Conservation (phyloP, 2,113 vertebrate genomes). For the Cranoglanis bouderius region DNA sequence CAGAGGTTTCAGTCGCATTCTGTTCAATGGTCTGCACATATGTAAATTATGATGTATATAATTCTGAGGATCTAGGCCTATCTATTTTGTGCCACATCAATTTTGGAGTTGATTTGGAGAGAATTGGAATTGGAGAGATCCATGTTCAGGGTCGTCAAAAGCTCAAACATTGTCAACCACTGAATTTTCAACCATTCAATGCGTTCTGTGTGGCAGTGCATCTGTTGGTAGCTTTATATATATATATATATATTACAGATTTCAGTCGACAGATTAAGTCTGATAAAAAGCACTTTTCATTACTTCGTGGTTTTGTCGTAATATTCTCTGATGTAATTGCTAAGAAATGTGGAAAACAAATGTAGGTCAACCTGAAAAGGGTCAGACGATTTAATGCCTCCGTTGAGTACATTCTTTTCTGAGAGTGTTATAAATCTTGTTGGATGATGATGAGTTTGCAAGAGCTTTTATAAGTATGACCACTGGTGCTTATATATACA, state of each 20-base stretch:
- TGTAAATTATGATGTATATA: background rate
- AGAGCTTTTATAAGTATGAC: background rate
- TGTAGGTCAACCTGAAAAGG: background rate
- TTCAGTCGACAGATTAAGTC: background rate
- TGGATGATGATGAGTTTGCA: background rate
- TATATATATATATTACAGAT: too few relatives aligned
- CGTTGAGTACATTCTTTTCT: slow-evolving; percentile 5
- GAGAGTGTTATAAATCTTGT: background rate
- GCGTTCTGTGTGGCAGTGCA: background rate
- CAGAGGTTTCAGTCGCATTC: background rate
- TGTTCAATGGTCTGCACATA: background rate
- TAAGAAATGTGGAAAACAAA: background rate
- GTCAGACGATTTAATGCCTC: background rate
- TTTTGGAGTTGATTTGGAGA: too few relatives aligned
- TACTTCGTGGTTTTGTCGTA: background rate
- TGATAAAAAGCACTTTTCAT: background rate
- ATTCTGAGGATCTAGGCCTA: background rate
- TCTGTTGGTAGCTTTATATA: too few relatives aligned
- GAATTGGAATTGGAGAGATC: too few relatives aligned
- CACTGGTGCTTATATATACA: background rate
- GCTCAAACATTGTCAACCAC: background rate
- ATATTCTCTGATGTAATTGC: background rate
- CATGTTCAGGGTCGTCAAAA: background rate
- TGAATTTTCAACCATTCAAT: background rate
- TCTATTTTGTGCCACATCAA: background rate